Evolutionary conservation across 1,140 invertebrate species (phyloP).

Genomic region (Globodera rostochiensis): DNA sequence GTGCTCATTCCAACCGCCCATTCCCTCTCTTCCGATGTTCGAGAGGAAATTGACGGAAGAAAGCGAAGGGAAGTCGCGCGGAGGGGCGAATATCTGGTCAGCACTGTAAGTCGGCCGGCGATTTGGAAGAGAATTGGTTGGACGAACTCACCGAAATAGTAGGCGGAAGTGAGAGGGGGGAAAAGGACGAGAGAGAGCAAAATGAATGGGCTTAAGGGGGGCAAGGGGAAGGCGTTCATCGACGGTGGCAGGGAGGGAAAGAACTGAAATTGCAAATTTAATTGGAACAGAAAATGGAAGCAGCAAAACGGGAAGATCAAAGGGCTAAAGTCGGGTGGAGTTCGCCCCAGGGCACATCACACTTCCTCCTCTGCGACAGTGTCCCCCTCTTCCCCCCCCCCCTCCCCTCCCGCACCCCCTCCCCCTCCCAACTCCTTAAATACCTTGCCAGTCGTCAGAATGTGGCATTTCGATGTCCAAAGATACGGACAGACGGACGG

Average conservation of each 20-base stretch:
- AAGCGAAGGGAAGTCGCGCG: not conserved
- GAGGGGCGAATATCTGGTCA: constrained; percentile 21
- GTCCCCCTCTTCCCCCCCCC: no score
- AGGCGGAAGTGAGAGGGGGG: not conserved
- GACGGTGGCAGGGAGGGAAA: no score
- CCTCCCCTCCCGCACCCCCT: no score
- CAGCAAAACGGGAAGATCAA: not conserved
- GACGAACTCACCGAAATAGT: not conserved
- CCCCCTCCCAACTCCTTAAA: no score
- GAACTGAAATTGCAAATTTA: not conserved
- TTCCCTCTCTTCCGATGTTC: not conserved
- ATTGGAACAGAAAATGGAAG: not conserved
- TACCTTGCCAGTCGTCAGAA: no score
- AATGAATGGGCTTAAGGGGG: no score
- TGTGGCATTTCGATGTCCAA: no score
- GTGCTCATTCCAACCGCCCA: not conserved
- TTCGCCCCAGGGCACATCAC: no score
- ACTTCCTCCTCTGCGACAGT: no score
- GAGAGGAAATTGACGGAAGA: not conserved
- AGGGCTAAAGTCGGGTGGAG: not conserved
- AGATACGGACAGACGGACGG: no score
- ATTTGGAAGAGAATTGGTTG: not conserved
- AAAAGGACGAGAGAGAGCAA: not conserved
- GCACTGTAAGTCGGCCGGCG: not conserved
- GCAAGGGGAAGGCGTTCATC: not conserved